These are phyloP conservation scores for Acrobasis repandana DNA, from an alignment of 2,888 invertebrate genomes.

Conservation along the genomic window DNA sequence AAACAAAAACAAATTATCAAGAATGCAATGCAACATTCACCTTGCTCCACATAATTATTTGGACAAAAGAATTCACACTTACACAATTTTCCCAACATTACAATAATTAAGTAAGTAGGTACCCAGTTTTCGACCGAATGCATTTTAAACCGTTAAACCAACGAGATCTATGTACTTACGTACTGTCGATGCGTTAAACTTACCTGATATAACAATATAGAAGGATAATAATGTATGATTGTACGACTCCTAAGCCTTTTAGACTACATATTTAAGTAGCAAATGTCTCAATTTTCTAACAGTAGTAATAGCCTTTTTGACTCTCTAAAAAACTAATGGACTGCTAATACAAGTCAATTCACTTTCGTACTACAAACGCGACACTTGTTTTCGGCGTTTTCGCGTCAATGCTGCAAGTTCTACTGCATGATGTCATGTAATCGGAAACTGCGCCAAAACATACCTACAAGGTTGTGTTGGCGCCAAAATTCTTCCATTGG, in stretches of 20 bases:
- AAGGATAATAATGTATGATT: no score
- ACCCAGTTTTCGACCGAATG: background rate
- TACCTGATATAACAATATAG: background rate
- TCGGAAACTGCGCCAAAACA: slow-evolving; percentile 1
- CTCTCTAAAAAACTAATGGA: background rate
- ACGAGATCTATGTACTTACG: no score
- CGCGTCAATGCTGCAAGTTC: slow-evolving; percentile 1
- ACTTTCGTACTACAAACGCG: background rate
- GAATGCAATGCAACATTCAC: slow-evolving; percentile 10
- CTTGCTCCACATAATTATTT: slow-evolving; percentile 16
- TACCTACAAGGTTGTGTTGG: background rate
- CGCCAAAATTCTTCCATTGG: slow-evolving; percentile 5
- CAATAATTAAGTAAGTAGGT: background rate
- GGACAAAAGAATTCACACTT: slow-evolving; percentile 16
- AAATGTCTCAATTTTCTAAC: no score
- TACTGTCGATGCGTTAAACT: background rate
- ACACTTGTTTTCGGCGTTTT: background rate
- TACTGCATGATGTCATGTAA: slow-evolving; percentile 1
- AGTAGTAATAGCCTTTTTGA: background rate
- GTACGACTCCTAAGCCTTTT: no score
- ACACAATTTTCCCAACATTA: background rate
- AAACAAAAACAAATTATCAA: background rate
- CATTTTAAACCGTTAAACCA: no score
- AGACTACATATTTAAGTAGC: no score
- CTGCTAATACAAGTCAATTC: background rate